These are phyloP conservation scores for Euzetes globulus DNA, from an alignment of 2,888 invertebrate genomes.

Conservation along the genomic window DNA sequence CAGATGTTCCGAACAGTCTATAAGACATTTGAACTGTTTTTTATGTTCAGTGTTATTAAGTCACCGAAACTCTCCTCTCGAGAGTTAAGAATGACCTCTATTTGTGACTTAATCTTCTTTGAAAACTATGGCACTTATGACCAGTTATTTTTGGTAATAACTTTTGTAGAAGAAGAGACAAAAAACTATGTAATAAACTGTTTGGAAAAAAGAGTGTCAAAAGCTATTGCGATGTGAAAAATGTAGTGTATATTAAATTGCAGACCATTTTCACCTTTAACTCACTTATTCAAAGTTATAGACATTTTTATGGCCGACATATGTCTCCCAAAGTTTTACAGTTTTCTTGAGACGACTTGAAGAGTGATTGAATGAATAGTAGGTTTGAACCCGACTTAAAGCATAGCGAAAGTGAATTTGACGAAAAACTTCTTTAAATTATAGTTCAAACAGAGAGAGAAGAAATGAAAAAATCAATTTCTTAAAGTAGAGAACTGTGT, in stretches of 20 bases:
- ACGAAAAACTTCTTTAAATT: neutral
- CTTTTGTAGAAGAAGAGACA: neutral
- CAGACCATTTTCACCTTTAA: conserved; percentile 11
- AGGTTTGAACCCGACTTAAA: neutral
- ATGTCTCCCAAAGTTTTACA: conserved; percentile 4
- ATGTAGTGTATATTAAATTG: conserved; percentile 8
- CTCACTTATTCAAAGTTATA: conserved; percentile 21
- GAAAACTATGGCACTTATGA: neutral
- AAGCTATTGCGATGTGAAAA: neutral
- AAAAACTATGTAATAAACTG: conserved; percentile 5
- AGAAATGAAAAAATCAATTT: conserved; percentile 10
- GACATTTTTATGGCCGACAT: conserved; percentile 25
- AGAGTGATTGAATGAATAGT: neutral
- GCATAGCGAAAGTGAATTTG: conserved; percentile 6
- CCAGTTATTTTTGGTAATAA: neutral
- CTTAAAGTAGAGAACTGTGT: conserved; percentile 16
- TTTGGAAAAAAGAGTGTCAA: neutral
- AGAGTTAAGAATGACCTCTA: conserved; percentile 2
- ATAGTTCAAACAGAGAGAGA: neutral
- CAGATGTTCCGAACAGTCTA: neutral
- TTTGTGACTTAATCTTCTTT: conserved; percentile 17
- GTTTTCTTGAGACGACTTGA: neutral
- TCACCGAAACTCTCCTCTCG: neutral
- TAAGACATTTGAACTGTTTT: neutral
- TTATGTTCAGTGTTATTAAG: neutral